Base-by-base conservation (phyloP, 2,113 vertebrate species). In the Trogon surrucura region DNA sequence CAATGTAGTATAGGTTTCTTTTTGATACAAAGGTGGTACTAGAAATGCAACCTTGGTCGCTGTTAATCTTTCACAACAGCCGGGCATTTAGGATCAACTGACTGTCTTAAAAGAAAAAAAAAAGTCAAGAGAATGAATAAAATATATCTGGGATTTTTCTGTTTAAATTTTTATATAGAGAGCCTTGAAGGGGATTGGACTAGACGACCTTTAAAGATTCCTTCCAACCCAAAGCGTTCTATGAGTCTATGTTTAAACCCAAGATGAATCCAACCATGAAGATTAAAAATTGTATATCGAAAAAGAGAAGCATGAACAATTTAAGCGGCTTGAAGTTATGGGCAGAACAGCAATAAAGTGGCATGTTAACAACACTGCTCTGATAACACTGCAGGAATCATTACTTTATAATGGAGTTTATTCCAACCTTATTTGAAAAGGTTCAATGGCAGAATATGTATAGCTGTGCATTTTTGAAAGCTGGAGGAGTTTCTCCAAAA, bases 341-440 rank as follows among this genome's bases (percentile, higher is more conserved):
- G 80, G 77, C 48, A 72, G 73, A 89, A 45, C 17, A 89, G 53
- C 41, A 87, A n/a, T 54, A 32, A 93, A 81, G 15, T 54, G 8
- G 5, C 19, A 36, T 9, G 17, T 65, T 91, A 84, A 67, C 64
- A 86, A 71, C 45, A 48, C 13, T 53, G 34, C 53, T 95, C 44
- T 64, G 70, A 65, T 87, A 89, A 61, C 65, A 36, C 38, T 60
- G 32, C 18, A 74, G 58, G 64, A 93, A 88, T 60, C 44, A 58
- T 86, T 93, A 77, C 51, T 54, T 95, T 90, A 32, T 80, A 45
- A 71, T 8, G 74, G 66, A 80, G 14, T 47, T 95, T 88, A 86
- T 90, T 88, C 45, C 56, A 71, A n/a, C 30, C 32, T 80, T 45
- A 64, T 65, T 51, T 86, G 64, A 41, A 74, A 88, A 80, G 18